Evolutionary conservation across 2,888 invertebrate genomes (phyloP).

Genomic region (Acronicta alni): DNA sequence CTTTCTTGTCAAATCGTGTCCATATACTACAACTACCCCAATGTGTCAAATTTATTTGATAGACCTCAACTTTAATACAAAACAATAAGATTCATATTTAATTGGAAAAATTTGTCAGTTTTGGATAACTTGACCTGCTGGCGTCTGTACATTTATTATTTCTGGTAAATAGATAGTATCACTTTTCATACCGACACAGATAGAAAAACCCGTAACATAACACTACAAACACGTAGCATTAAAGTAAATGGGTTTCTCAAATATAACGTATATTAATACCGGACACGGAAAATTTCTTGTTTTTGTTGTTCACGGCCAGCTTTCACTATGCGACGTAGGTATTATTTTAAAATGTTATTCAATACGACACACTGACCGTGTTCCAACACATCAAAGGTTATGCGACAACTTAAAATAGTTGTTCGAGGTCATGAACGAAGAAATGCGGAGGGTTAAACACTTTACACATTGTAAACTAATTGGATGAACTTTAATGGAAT

Average conservation of each 20-base stretch:
- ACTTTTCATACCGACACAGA: slow-evolving; percentile 37
- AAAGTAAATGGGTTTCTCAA: slow-evolving; percentile 51
- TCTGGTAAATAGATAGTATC: slow-evolving; percentile 22
- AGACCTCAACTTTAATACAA: no score
- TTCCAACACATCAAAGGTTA: slow-evolving; percentile 67
- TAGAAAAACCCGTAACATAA: slow-evolving; percentile 34
- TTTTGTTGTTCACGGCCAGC: slow-evolving; percentile 68
- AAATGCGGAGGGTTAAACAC: slow-evolving; percentile 28
- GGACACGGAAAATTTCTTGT: slow-evolving; percentile 55
- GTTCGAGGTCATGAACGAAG: slow-evolving; percentile 56
- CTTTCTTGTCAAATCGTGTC: no score
- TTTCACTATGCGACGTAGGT: slow-evolving; percentile 75
- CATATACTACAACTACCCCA: no score
- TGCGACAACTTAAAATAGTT: slow-evolving; percentile 59
- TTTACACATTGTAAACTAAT: slow-evolving; percentile 12
- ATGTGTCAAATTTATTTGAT: no score
- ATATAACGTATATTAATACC: slow-evolving; percentile 61
- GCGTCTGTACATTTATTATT: no score
- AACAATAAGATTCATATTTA: no score
- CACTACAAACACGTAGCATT: slow-evolving; percentile 36
- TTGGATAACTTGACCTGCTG: no score
- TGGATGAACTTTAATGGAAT: slow-evolving; percentile 14
- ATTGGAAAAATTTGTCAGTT: no score
- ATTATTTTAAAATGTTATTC: slow-evolving; percentile 79
- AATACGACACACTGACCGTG: slow-evolving; percentile 79